Evolutionary conservation across 2,797 vertebrate species (phyloP), one percentile per base, ranked within the genome.

Genomic region (Sebastes kiyomatsui): DNA sequence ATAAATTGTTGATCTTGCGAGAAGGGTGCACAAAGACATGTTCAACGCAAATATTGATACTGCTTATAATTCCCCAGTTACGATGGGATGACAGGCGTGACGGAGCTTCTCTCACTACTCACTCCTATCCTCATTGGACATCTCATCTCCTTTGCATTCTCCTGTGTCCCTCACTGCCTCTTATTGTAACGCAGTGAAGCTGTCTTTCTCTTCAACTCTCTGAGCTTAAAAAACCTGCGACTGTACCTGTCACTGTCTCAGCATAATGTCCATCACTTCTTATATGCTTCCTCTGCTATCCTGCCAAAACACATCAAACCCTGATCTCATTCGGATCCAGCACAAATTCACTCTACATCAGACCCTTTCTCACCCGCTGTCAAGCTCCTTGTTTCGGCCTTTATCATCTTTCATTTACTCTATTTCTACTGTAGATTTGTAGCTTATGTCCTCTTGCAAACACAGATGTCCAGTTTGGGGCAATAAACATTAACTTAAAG

Each of bases 261-360:
- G 67, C 79, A 49, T 28, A 56, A 38, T 55, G 49, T 67, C 52
- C n/a, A 67, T 72, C 52, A 49, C 58, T 67, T 73, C 22, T 30
- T 8, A 67, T 54, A 42, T 32, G 20, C 8, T 56, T 64, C 66
- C 32, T 78, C 66, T 8, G 4, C 74, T 38, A n/a, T 28, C 55
- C 23, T 1, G 64, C 38, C 22, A 33, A 30, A 46, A 70, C 52
- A 18, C 6, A 52, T 61, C 14, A 52, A n/a, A 60, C 9, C 12
- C 22, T 54, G 16, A 49, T 30, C 10, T 62, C 12, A 49, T 25
- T 71, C 46, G n/a, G 13, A 22, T 60, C 11, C 18, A 20, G 46
- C 18, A 66, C 30, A 58, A n/a, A 76, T 65, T 14, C 16, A 20
- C 6, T 46, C 8, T 16, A 8, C 25, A 20, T 30, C 2, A 12